Conservation (phyloP, 1,140 invertebrate species). For the Drosophila saltans region DNA sequence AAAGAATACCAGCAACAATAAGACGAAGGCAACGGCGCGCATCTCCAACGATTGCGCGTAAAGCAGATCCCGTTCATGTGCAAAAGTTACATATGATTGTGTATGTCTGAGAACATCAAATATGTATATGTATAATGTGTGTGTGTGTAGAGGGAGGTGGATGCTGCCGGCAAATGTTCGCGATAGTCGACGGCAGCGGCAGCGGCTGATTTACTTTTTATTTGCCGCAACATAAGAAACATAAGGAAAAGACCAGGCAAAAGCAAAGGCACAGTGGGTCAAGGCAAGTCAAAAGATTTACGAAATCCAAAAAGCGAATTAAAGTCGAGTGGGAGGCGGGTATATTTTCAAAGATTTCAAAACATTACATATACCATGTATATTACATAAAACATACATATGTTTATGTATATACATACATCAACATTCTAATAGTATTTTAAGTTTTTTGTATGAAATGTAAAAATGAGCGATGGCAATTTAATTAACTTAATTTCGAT, state of each 20-base stretch:
- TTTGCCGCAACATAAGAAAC: constrained; percentile 17
- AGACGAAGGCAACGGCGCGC: background rate
- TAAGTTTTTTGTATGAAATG: too few relatives aligned
- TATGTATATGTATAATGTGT: background rate
- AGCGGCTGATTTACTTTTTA: constrained; percentile 19
- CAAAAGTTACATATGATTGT: constrained; percentile 17
- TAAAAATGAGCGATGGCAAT: too few relatives aligned
- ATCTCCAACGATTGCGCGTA: constrained; percentile 7
- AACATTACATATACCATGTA: background rate
- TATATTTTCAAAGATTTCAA: background rate
- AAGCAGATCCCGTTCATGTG: constrained; percentile 15
- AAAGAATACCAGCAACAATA: constrained; percentile 22
- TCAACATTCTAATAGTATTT: background rate
- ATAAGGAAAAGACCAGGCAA: background rate
- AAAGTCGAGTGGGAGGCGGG: constrained; percentile 1
- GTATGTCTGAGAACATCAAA: too few relatives aligned
- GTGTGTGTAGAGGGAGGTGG: background rate
- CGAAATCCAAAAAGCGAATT: constrained; percentile 36
- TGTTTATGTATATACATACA: background rate
- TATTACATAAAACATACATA: background rate
- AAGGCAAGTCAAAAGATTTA: constrained; percentile 34
- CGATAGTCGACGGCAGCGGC: constrained; percentile 6
- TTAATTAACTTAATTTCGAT: too few relatives aligned
- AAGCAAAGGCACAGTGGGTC: constrained; percentile 26
- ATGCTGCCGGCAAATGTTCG: constrained; percentile 20